Evolutionary conservation across 2,888 invertebrate genomes (phyloP).

Genomic region (Cheilosia urbana): DNA sequence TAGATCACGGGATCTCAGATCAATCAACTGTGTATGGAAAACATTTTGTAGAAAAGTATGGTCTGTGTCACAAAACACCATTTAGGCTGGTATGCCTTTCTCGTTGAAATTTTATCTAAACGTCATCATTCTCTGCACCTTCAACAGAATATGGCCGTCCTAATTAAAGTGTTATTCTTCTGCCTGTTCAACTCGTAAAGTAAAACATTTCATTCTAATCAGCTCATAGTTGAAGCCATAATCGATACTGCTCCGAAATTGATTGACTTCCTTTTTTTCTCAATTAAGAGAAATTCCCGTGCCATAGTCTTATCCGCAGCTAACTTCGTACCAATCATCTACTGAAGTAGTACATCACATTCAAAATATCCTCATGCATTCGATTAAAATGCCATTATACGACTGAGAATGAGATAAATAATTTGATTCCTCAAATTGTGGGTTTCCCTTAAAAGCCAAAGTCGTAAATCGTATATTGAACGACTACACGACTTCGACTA

Average conservation of each 20-base stretch:
- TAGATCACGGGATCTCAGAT: no score
- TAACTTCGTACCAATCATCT: constrained; percentile 55
- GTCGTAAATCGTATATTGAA: constrained; percentile 67
- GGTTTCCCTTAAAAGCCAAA: constrained; percentile 54
- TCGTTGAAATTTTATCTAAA: not conserved
- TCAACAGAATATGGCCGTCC: constrained; percentile 1
- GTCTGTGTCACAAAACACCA: not conserved
- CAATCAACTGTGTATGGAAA: not conserved
- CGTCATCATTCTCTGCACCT: not conserved
- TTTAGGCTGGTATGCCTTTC: no score
- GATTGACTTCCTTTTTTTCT: constrained; percentile 31
- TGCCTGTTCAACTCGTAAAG: constrained; percentile 18
- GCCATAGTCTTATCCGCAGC: constrained; percentile 34
- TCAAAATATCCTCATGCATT: constrained; percentile 65
- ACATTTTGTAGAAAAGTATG: not conserved
- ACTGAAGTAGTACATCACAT: constrained; percentile 73
- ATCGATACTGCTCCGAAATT: constrained; percentile 40
- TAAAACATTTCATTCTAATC: constrained; percentile 32
- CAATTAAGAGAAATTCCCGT: constrained; percentile 46
- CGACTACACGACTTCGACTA: constrained; percentile 27
- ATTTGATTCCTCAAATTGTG: constrained; percentile 57
- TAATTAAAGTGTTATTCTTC: constrained; percentile 37
- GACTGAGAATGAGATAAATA: constrained; percentile 60
- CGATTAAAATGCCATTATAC: constrained; percentile 72
- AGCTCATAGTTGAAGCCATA: constrained; percentile 22